Base-by-base conservation (phyloP, 2,888 invertebrate genomes). In the Thereva unica region DNA sequence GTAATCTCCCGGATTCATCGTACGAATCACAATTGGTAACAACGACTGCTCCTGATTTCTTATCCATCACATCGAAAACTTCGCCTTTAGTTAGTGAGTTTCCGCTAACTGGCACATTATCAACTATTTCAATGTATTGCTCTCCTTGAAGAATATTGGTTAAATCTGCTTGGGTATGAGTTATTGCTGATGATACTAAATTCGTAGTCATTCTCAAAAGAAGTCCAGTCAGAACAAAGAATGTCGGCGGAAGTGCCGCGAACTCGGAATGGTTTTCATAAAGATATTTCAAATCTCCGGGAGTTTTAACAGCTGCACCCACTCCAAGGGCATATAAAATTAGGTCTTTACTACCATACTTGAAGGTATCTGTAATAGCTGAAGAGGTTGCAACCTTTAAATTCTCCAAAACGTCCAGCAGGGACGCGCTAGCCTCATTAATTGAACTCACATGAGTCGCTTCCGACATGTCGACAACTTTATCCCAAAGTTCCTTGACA, bases 261-360 rank as follows among this genome's bases (percentile, higher is more conserved):
- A 98, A 99, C 65, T 89, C 85, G 69, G 91, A 90, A 76, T 92
- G 87, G 71, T 89, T 89, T 82, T 99, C 99, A 80, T 96, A 98
- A 47, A 99, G 78, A 79, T 89, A 97, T 82, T 83, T 88, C 76
- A 87, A 80, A 77, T 89, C 94, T 68, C 80, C 81, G 61, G 80
- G 79, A 74, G 88, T 86, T 50, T 80, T 80, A 4, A 88, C 84
- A 0, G 88, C 86, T 0, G 91, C 87, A 8, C 93, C 93, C 72
- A 92, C 90, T 83, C 95, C 96, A 65, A 98, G 83, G 8, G 97
- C 93, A 80, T 98, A 99, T 8, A 97, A 82, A 73, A 93, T 92
- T 4, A 89, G 84, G 77, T 97, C 95, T 74, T 85, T 86, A 6
- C 83, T 80, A 67, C 81, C 81, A 73, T 85, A 89, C 5, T 71